Conservation (phyloP, 1,140 invertebrate genomes). For the Hesperophylax magnus region DNA sequence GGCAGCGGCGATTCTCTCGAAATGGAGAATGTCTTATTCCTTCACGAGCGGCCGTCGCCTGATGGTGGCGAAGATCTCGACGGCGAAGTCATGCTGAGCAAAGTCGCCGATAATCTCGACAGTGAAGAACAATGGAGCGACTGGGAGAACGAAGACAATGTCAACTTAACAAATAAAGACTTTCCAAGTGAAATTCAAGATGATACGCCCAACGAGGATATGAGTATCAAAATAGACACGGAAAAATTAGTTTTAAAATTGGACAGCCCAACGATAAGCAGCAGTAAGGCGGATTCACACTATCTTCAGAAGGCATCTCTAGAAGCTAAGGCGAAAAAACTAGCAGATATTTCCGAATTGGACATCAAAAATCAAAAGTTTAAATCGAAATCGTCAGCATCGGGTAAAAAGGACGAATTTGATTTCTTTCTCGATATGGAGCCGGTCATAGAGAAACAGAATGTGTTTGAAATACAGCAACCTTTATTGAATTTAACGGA, state of each 20-base stretch:
- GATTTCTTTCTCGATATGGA: slow-evolving; percentile 90
- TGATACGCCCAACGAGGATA: neutral
- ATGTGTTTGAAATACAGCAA: slow-evolving; percentile 65
- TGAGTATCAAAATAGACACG: slow-evolving; percentile 29
- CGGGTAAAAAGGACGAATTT: slow-evolving; percentile 72
- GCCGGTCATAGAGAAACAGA: slow-evolving; percentile 80
- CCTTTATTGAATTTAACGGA: neutral
- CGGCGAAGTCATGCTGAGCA: slow-evolving; percentile 64
- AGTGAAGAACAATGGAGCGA: slow-evolving; percentile 80
- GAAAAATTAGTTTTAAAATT: neutral
- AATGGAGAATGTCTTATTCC: slow-evolving; percentile 64
- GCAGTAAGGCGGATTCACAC: slow-evolving; percentile 53
- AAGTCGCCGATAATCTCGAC: slow-evolving; percentile 51
- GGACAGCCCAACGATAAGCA: slow-evolving; percentile 28
- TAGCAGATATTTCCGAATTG: slow-evolving; percentile 77
- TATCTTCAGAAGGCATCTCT: slow-evolving; percentile 65
- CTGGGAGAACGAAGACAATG: slow-evolving; percentile 76
- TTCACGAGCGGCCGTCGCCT: slow-evolving; percentile 83
- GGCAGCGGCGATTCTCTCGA: slow-evolving; percentile 58
- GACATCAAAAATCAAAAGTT: slow-evolving; percentile 81
- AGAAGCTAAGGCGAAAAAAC: slow-evolving; percentile 67
- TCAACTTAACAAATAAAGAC: slow-evolving; percentile 11
- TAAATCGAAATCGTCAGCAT: slow-evolving; percentile 56
- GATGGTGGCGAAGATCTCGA: slow-evolving; percentile 85
- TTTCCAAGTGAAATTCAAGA: neutral